phyloP scores from a whole-genome alignment of 2,113 vertebrate species.

The Danio rerio region DNA sequence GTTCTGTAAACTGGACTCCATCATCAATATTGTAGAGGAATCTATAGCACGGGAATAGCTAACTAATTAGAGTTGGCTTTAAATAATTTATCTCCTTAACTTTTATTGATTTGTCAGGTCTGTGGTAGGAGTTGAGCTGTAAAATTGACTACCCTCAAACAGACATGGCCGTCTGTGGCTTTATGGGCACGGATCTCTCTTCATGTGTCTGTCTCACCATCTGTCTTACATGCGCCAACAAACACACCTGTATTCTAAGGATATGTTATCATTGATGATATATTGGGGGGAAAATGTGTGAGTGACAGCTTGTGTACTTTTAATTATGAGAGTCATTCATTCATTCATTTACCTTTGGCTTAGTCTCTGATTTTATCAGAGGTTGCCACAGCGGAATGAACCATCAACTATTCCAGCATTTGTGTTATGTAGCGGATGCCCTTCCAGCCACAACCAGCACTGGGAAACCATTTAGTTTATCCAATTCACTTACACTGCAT shows the following conservation, averaged over 20 bases:
- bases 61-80: conserved; percentile 99
- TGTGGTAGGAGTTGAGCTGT: conserved; percentile 89
- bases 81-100: conserved; percentile 99
- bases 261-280: too few relatives aligned
- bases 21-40: conserved; percentile 98
- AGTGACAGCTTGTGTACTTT: too few relatives aligned
- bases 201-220: conserved; percentile 47
- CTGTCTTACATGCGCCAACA: conserved; percentile 5
- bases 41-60: conserved; percentile 95
- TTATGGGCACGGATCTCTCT: conserved; percentile 69
- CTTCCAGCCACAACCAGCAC: too few relatives aligned
- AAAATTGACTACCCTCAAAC: conserved; percentile 95
- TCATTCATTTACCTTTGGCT: too few relatives aligned
- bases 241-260: background rate
- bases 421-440: too few relatives aligned
- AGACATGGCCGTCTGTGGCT: conserved; percentile 79
- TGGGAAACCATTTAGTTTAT: too few relatives aligned
- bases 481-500: too few relatives aligned
- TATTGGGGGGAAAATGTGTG: too few relatives aligned
- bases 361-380: too few relatives aligned
- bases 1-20: conserved; percentile 80
- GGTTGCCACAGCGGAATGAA: too few relatives aligned
- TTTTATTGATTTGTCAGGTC: conserved; percentile 98
- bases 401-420: too few relatives aligned
- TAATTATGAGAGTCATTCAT: too few relatives aligned